Conservation (phyloP, 2,113 vertebrate species). For the Aegotheles bennettii region DNA sequence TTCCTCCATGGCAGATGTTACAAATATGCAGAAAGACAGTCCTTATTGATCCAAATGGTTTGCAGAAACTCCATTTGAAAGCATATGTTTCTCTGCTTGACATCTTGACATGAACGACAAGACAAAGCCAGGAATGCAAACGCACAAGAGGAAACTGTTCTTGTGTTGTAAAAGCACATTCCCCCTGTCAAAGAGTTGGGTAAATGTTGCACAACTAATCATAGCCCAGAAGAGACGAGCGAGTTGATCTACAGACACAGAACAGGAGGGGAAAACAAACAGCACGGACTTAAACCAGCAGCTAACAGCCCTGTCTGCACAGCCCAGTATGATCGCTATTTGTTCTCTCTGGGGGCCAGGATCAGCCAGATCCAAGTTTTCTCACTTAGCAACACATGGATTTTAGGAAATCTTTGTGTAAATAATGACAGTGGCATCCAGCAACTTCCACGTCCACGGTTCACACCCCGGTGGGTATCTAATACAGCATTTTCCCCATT, state of each 20-base stretch:
- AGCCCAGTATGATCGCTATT: rapidly evolving
- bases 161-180: neutral
- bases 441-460: rapidly evolving
- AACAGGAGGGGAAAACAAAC: neutral
- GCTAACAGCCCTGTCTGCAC: neutral
- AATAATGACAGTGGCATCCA: neutral
- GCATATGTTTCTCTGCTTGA: conserved; percentile 12
- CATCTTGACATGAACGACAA: conserved; percentile 20
- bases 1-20: neutral
- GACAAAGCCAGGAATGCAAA: conserved; percentile 17
- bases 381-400: rapidly evolving
- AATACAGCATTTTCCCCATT: rapidly evolving
- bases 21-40: conserved; percentile 13
- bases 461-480: rapidly evolving
- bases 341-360: neutral
- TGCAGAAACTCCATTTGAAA: conserved; percentile 45
- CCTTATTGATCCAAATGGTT: conserved; percentile 40
- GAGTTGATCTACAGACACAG: neutral
- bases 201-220: neutral
- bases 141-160: neutral
- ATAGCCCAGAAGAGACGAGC: neutral
- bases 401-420: neutral
- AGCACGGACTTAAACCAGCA: rapidly evolving
- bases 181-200: neutral
- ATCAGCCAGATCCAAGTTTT: neutral